Conservation (phyloP, 2,797 vertebrate genomes). For the Hydrocynus forskahlii region DNA sequence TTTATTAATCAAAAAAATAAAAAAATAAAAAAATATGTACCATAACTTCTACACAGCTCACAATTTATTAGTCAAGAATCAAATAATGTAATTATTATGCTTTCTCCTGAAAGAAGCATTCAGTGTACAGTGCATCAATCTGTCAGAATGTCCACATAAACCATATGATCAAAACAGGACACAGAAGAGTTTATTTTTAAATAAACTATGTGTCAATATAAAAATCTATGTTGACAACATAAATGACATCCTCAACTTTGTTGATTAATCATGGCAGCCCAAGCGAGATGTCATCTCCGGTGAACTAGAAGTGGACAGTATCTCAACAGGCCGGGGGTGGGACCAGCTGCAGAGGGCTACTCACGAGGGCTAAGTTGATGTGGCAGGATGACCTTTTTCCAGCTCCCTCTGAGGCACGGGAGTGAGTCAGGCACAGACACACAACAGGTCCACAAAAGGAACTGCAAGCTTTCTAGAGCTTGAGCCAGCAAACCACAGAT, state of each 20-base stretch:
- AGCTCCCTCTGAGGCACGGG: conserved; percentile 29
- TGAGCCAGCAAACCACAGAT: conserved; percentile 21
- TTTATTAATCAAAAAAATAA: no score
- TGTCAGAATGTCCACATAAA: no score
- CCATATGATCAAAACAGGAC: no score
- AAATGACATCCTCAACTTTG: neutral
- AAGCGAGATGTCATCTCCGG: neutral
- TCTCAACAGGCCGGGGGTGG: neutral
- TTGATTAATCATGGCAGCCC: neutral
- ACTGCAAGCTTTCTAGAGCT: conserved; percentile 6
- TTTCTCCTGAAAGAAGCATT: no score
- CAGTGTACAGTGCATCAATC: no score
- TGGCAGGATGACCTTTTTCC: conserved; percentile 43
- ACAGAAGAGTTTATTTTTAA: no score
- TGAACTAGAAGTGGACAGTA: neutral
- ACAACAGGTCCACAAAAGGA: conserved; percentile 30
- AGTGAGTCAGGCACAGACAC: conserved; percentile 10
- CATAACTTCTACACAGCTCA: no score
- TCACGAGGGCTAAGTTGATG: conserved; percentile 5
- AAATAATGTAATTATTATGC: no score
- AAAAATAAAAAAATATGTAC: no score
- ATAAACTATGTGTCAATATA: no score
- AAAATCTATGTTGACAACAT: neutral
- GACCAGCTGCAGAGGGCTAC: conserved; percentile 6
- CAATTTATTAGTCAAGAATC: no score